A percentile compares a stretch with the other conserved stretches of the same genome.
phyloP scores from a whole-genome alignment of 2,888 invertebrate species.

The Aphelenchoides bicaudatus region DNA sequence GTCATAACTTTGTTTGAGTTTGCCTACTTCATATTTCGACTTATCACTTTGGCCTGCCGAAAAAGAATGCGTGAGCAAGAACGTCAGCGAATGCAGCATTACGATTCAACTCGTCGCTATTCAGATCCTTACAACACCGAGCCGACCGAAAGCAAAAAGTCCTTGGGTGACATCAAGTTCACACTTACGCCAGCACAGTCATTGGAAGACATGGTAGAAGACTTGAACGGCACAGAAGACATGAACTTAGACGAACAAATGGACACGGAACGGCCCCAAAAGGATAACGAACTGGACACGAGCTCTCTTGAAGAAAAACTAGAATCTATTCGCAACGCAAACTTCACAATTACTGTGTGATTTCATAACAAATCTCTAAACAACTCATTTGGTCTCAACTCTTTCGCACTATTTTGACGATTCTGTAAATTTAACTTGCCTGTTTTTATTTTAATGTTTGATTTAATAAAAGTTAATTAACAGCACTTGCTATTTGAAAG shows the following conservation, averaged over 20 bases:
- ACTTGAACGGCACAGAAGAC: neutral
- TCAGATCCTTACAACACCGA: neutral
- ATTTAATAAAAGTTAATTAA: no score
- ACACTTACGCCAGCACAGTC: conserved; percentile 10
- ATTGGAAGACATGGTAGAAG: neutral
- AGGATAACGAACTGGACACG: no score
- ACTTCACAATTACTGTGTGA: no score
- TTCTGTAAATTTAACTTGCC: no score
- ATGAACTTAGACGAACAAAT: neutral
- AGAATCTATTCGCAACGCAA: neutral
- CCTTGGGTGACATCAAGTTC: conserved; percentile 1
- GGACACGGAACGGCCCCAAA: no score
- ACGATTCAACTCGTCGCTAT: neutral
- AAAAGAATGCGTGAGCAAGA: neutral
- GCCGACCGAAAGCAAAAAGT: neutral
- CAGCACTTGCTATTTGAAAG: no score
- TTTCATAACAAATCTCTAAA: no score
- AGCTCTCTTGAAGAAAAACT: neutral
- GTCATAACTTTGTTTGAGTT: conserved; percentile 24
- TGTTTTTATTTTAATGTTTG: no score
- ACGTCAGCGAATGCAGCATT: neutral
- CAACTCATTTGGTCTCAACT: no score
- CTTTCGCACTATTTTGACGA: no score
- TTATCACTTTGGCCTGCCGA: conserved; percentile 22
- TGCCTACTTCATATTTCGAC: conserved; percentile 37